These are phyloP conservation scores for Heteromurus nitidus DNA, from an alignment of 2,888 invertebrate species.

Conservation along the genomic window DNA sequence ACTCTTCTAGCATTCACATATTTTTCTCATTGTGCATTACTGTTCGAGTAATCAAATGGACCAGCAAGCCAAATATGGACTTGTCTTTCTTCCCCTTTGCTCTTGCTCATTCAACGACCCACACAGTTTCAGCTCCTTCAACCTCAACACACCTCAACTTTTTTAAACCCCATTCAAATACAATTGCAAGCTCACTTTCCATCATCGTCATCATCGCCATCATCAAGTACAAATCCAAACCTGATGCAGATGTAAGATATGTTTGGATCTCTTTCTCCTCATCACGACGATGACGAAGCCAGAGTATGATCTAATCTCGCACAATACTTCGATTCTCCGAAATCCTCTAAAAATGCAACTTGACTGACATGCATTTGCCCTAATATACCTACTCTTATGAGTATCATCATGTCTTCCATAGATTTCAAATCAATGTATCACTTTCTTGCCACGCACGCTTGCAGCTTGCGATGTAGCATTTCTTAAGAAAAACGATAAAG, in stretches of 20 bases:
- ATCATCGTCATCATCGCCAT: constrained; percentile 14
- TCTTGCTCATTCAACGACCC: constrained; percentile 52
- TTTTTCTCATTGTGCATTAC: neutral
- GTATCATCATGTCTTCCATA: neutral
- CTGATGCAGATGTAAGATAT: no score
- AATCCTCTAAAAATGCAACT: neutral
- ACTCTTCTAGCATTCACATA: no score
- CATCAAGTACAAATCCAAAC: no score
- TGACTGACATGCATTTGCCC: no score
- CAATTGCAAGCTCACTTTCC: neutral
- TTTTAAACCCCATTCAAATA: neutral
- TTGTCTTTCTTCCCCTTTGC: constrained; percentile 28
- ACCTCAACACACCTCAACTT: constrained; percentile 7
- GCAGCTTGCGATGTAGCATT: no score
- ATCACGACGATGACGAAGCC: no score
- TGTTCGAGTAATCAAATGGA: constrained; percentile 34
- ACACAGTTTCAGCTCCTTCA: constrained; percentile 21
- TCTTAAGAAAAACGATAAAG: constrained; percentile 5
- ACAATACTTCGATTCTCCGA: constrained; percentile 1
- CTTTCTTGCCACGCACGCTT: neutral
- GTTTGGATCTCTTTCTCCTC: no score
- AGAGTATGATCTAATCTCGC: neutral
- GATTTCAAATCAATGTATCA: neutral
- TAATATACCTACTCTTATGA: neutral
- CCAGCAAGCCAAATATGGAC: constrained; percentile 66